A percentile compares a stretch with the other conserved stretches of the same genome.
Evolutionary conservation across 2,113 vertebrate species (phyloP).

Genomic region (Phodopus roborovskii): DNA sequence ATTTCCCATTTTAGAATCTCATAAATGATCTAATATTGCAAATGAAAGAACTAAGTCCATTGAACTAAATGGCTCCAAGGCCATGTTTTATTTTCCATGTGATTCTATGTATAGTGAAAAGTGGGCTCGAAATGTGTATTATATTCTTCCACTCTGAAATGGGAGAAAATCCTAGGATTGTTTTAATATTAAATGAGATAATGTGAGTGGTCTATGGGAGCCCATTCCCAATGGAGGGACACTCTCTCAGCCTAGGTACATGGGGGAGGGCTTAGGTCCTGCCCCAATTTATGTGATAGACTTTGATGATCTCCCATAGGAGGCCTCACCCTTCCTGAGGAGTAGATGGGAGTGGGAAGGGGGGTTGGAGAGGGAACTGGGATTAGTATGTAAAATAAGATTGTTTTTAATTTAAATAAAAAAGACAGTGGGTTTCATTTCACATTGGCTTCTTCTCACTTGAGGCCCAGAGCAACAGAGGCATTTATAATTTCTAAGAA

Average conservation of each 20-base stretch:
- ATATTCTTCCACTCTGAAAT: background rate
- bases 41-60: slow-evolving; percentile 23
- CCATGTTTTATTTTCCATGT: background rate
- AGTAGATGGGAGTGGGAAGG: no score
- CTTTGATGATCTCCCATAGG: no score
- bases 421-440: background rate
- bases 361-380: no score
- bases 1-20: slow-evolving; percentile 27
- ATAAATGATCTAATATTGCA: slow-evolving; percentile 46
- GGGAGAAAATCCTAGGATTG: background rate
- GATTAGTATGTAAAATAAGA: no score
- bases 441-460: background rate
- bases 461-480: background rate
- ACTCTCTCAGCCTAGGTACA: no score
- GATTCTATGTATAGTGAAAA: slow-evolving; percentile 18
- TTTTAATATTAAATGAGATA: background rate
- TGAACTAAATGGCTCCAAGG: background rate
- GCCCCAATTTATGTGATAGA: no score
- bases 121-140: slow-evolving; percentile 16
- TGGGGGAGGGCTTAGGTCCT: no score
- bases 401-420: no score
- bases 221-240: no score
- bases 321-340: no score
- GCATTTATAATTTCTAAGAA: background rate
- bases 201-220: background rate